Base-by-base conservation (phyloP, 2,888 invertebrate genomes). In the Pherbina coryleti region DNA sequence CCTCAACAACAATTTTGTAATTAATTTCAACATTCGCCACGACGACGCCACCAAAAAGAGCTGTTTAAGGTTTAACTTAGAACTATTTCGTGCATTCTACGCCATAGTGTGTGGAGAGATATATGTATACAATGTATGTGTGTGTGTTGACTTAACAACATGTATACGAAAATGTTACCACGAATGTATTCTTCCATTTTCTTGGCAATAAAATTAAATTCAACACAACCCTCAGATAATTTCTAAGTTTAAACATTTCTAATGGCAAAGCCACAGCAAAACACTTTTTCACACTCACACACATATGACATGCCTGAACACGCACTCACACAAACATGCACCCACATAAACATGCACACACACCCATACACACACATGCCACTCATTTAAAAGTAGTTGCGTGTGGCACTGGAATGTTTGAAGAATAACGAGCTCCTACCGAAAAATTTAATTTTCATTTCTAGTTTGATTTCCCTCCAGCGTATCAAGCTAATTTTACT, bases 21-120 rank as follows among this genome's bases (percentile, higher is more conserved):
- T 75, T 75, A 75, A 75, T 49, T 53, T 66, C 53, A 66, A 66
- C 75, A 75, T 34, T 49, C 64, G 53, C 67, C 44, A 67, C 44
- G 67, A 67, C 44, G 67, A 57, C 55, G 17, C 28, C 51, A 57
- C 62, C 75, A 34, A 66, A 66, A 64, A 75, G 55, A 75, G 75
- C 55, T 75, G 75, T 64, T 66, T 66, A 75, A 66, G 31, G 53
- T 64, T n/a, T 34, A 28, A 62, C 69, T 62, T 34, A 71, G 5
- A 37, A 44, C 74, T 75, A 74, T 69, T 25, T 66, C 22, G 19
- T 67, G 53, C 37, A 64, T 11, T 7, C 53, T 22, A 14, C 28
- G 34, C n/a, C 19, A 14, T 5, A 31, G 34, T n/a, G 31, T 70
- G 57, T 31, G 5, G 28, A 14, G 37, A n/a, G n/a, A n/a, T n/a